Evolutionary conservation across 2,797 vertebrate genomes (phyloP), one percentile per base, ranked within the genome.

Genomic region (Microctenopoma stevenorrisi): DNA sequence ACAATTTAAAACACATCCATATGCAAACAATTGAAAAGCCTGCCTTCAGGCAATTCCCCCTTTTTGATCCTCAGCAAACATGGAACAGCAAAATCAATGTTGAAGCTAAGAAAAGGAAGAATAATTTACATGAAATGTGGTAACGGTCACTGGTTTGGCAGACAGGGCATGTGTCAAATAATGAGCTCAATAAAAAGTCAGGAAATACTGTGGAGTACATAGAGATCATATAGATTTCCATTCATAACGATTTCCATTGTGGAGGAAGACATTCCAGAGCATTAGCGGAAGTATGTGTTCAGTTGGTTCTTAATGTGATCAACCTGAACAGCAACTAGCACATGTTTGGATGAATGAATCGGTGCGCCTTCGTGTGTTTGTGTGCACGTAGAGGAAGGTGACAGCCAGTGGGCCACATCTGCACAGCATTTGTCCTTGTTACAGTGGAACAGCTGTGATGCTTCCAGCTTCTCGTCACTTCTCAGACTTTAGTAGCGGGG

Each of bases 1-100:
- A 81, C 76, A 53, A 78, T 81, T 79, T 72, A 56, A 84, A 86
- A 79, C 62, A 66, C 74, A 80, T 79, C 82, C 85, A 88, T 81
- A 82, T 87, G 82, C 79, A 86, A 85, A 84, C 76, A 77, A 82
- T 72, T 72, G 55, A 64, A 79, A 82, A 75, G 26, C 12, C 52
- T 48, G 64, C 60, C 81, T 74, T 47, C 35, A 37, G 76, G 78
- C 73, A 59, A 30, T 52, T 40, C 42, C 42, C 42, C 46, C 26
- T 53, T 58, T 81, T 80, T 80, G 57, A 86, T 81, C 68, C 72
- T 48, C 5, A 16, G 56, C 67, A 74, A 65, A 74, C 26, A 53
- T 12, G 25, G 14, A 76, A 70, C 59, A 49, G 43, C 16, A 48
- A 68, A 75, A 60, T 72, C 35, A 42, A 42, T 44, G 67, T 73